These are phyloP conservation scores for Scalopus aquaticus DNA, from an alignment of 2,113 vertebrate genomes.

Conservation along the genomic window DNA sequence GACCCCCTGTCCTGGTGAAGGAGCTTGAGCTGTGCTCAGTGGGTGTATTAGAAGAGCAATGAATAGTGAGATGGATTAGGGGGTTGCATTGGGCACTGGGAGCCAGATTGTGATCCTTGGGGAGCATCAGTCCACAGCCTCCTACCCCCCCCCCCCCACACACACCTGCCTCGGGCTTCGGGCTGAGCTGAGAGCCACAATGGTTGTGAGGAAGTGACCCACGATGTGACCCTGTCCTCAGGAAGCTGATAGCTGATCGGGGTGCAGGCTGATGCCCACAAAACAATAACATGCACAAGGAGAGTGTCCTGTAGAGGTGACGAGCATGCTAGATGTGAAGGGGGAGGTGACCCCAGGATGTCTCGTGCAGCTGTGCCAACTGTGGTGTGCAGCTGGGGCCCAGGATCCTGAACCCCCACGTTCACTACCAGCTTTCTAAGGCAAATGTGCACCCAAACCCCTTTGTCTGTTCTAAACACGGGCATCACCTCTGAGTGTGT, in stretches of 20 bases:
- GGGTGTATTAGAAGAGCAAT: background rate
- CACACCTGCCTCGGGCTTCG: background rate
- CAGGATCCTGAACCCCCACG: too few species aligned
- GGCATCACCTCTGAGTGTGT: background rate
- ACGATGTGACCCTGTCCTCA: background rate
- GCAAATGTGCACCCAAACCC: background rate
- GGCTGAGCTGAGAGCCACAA: background rate
- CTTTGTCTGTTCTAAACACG: background rate
- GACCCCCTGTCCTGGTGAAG: background rate
- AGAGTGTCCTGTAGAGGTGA: background rate
- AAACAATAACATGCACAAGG: fast-evolving
- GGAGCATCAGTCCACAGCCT: background rate
- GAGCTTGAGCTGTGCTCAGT: background rate
- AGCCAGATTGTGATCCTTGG: too few species aligned
- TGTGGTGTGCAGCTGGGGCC: too few species aligned
- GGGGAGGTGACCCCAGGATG: too few species aligned
- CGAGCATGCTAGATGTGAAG: too few species aligned
- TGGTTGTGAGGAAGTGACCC: background rate
- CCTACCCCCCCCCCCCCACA: background rate
- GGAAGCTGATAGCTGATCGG: too few species aligned
- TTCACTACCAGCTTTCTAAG: background rate
- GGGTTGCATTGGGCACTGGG: background rate
- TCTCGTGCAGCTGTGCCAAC: too few species aligned
- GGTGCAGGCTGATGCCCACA: background rate
- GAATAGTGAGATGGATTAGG: background rate